Conservation (phyloP, 2,113 vertebrate genomes). For the Ictidomys tridecemlineatus region DNA sequence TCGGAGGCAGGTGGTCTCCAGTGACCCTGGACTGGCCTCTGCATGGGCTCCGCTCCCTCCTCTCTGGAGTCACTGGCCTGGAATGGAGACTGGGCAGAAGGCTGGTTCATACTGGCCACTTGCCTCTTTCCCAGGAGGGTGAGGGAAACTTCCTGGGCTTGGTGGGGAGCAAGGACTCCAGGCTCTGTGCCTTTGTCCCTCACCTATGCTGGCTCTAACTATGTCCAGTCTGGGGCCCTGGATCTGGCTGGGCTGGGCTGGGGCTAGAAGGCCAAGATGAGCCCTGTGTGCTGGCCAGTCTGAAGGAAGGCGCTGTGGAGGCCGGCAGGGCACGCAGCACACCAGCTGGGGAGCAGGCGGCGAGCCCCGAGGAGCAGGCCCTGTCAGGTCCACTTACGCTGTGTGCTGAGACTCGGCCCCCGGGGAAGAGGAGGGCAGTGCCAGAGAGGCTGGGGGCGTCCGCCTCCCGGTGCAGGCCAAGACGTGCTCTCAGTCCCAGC, state of each 20-base stretch:
- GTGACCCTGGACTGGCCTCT: not conserved
- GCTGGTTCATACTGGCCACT: not conserved
- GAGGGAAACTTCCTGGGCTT: not conserved
- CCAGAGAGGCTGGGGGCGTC: not conserved
- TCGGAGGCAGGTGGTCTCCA: not conserved
- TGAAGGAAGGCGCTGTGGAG: not conserved
- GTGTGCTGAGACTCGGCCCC: not conserved
- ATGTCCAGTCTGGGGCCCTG: not conserved
- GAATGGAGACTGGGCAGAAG: not conserved
- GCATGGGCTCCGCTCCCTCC: not conserved
- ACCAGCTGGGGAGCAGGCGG: not conserved
- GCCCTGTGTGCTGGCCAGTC: rapidly evolving
- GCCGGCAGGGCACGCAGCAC: not conserved
- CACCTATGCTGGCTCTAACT: not conserved
- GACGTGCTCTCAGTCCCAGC: rapidly evolving
- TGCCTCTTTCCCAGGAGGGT: not conserved
- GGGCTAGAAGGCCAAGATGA: not conserved
- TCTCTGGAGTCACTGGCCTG: not conserved
- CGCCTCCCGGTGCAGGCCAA: not conserved
- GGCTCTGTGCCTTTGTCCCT: not conserved
- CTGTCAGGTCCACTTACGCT: not conserved
- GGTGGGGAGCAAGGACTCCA: not conserved
- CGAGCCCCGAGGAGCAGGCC: not conserved
- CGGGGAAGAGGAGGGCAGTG: not conserved
- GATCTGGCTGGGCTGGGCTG: not conserved